Evolutionary conservation across 2,797 vertebrate genomes (phyloP).

Genomic region (Spheniscus humboldti): DNA sequence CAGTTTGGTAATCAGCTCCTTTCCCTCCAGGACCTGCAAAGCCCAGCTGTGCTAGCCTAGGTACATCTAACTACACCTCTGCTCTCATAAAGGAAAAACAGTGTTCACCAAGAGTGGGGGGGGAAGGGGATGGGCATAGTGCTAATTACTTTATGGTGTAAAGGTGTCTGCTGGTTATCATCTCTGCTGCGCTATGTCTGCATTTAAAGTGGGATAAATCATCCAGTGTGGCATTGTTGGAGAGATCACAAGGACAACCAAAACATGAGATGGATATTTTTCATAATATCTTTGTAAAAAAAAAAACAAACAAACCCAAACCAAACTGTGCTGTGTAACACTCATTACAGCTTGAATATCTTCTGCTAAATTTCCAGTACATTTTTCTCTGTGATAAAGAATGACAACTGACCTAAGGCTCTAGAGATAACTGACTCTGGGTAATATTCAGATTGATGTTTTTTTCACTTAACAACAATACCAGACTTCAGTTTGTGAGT

Average conservation of each 20-base stretch:
- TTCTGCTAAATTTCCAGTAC: background rate
- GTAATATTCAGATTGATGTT: background rate
- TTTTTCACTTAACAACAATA: background rate
- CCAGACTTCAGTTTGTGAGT: background rate
- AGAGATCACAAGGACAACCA: background rate
- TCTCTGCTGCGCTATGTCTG: background rate
- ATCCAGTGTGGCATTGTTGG: background rate
- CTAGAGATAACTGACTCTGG: background rate
- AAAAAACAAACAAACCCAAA: background rate
- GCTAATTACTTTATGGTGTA: background rate
- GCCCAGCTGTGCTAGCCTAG: background rate
- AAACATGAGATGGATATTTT: background rate
- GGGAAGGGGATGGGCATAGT: accelerated
- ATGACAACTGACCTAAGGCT: background rate
- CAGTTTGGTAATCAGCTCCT: background rate
- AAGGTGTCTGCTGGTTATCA: background rate
- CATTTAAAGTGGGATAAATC: background rate
- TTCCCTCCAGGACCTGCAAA: background rate
- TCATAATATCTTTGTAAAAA: background rate
- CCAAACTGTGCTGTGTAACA: background rate
- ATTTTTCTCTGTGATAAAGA: background rate
- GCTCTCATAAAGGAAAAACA: background rate
- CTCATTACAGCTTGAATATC: background rate
- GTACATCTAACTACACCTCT: background rate
- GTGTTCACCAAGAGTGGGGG: background rate